Percentiles rank a stretch among this genome's conserved stretches.
These are phyloP conservation scores for Idaea biselata DNA, from an alignment of 2,888 invertebrate species.

Conservation along the genomic window DNA sequence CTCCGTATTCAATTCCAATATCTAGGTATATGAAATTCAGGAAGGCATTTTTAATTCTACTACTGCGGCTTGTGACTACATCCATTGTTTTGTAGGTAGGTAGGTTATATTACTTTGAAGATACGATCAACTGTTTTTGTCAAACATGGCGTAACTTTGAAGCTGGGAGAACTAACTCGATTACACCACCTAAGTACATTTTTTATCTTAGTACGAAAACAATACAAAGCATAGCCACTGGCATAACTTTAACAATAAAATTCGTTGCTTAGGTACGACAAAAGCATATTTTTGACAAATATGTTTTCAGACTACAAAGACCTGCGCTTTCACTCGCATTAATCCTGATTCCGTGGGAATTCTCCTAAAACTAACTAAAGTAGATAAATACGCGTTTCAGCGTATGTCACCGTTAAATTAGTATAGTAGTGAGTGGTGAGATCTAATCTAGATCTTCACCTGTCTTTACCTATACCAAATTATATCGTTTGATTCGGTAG, in stretches of 20 bases:
- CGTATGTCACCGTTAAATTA: too few species aligned
- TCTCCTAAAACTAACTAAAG: background rate
- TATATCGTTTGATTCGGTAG: too few species aligned
- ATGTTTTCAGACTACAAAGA: background rate
- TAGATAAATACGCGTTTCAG: too few species aligned
- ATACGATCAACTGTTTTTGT: background rate
- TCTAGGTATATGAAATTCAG: too few species aligned
- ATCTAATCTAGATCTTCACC: too few species aligned
- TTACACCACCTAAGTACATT: background rate
- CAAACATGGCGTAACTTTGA: background rate
- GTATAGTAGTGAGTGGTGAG: too few species aligned
- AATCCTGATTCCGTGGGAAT: background rate
- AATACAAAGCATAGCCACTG: constrained; percentile 1
- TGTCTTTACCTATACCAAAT: too few species aligned
- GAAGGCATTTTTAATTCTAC: too few species aligned
- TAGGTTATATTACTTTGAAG: background rate
- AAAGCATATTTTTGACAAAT: background rate
- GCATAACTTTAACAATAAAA: background rate
- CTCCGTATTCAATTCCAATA: too few species aligned
- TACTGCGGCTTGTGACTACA: too few species aligned
- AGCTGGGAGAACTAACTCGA: background rate
- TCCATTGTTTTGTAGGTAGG: background rate
- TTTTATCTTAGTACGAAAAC: background rate
- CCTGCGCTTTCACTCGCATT: background rate
- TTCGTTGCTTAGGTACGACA: background rate